A percentile compares a stretch with the other conserved stretches of the same genome.
Evolutionary conservation across 2,888 invertebrate genomes (phyloP).

Genomic region (Deilephila elpenor): DNA sequence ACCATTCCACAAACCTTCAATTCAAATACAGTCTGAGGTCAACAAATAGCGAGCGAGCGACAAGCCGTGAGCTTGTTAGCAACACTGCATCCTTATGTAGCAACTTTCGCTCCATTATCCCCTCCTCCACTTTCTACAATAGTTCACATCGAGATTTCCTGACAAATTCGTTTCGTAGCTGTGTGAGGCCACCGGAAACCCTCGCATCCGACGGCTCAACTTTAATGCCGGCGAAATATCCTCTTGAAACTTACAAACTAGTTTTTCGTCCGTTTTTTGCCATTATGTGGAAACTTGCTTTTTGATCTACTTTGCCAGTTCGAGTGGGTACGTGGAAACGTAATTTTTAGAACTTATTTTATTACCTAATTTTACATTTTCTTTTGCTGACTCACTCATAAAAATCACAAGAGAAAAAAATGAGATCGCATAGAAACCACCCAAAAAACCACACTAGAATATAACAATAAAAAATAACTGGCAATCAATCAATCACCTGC

Average conservation of each 20-base stretch:
- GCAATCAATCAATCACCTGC: constrained; percentile 18
- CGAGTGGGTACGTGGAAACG: constrained; percentile 5
- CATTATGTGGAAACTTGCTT: neutral
- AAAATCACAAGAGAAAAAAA: neutral
- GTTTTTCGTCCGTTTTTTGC: constrained; percentile 12
- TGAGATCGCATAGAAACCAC: neutral
- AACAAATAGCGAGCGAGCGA: neutral
- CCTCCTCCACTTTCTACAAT: neutral
- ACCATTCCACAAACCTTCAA: too few relatives aligned
- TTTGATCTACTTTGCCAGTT: constrained; percentile 1
- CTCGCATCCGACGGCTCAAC: constrained; percentile 4
- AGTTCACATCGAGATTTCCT: constrained; percentile 20
- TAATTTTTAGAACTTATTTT: neutral
- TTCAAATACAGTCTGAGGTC: too few relatives aligned
- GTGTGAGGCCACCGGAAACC: neutral
- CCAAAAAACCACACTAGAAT: neutral
- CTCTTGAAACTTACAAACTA: constrained; percentile 7
- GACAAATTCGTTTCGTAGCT: neutral
- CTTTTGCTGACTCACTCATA: neutral
- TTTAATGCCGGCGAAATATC: constrained; percentile 14
- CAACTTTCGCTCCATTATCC: constrained; percentile 23
- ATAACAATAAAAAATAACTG: neutral
- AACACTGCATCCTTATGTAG: neutral
- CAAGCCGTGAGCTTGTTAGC: neutral
- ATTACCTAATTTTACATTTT: neutral